Evolutionary conservation across 2,888 invertebrate genomes (phyloP), one percentile per base, ranked within the genome.

Genomic region (Lamellibrachia satsuma): DNA sequence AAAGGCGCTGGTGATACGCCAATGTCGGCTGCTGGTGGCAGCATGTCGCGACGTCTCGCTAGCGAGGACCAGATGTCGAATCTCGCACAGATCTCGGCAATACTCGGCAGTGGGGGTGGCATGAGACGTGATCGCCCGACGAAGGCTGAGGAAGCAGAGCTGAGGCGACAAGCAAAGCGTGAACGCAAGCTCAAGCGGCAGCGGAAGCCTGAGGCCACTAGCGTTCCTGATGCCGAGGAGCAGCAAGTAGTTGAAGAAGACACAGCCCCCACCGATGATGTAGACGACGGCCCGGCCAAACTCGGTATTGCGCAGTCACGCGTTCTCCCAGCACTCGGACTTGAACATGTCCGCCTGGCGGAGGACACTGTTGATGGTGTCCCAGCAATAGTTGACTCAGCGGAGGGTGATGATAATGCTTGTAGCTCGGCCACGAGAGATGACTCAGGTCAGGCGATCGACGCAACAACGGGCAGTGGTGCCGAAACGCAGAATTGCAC

Each of bases 61-160:
- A 75, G 75, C 75, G 75, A 75, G 75, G 75, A 75, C 75, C 75
- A 75, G 75, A 75, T 75, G 22, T 75, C 75, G n/a, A 75, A 75
- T 22, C 75, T 75, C 75, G 75, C 75, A 15, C 75, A 75, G 75
- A 75, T 75, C 75, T 75, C 75, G 1, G 75, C 75, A 22, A 75
- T 75, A 15, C 75, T 75, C 75, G 75, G 75, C 75, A 75, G 75
- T 6, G 75, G 75, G 75, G 75, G 75, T 6, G 75, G 75, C 15
- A 11, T 75, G 22, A 75, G 75, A 2, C 75, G 75, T 11, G 75
- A 75, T 3, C 4, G 22, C 75, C 39, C 39, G 39, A 39, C 39
- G 39, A 75, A 75, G 75, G 6, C n/a, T 3, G 75, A 75, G 6
- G 75, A 75, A 75, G 75, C 22, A 22, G 75, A 75, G n/a, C 15